phyloP scores from a whole-genome alignment of 2,888 invertebrate genomes.

The Lasioglossum vierecki region DNA sequence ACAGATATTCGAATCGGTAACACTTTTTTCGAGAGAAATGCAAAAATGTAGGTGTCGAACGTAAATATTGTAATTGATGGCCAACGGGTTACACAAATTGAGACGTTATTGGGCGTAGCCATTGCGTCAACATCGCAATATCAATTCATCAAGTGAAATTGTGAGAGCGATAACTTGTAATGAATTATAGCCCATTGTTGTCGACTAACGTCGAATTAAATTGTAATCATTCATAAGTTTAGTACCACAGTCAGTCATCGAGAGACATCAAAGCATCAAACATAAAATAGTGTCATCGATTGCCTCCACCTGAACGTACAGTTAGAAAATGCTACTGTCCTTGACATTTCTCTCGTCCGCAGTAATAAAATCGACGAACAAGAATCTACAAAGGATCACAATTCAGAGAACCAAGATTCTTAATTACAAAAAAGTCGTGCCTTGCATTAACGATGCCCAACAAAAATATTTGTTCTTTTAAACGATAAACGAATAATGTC shows the following conservation, averaged over 20 bases:
- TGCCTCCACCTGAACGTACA: neutral
- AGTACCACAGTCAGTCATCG: neutral
- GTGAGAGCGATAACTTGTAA: neutral
- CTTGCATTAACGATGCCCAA: too few relatives aligned
- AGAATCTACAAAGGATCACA: neutral
- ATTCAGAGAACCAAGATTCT: neutral
- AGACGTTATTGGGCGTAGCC: neutral
- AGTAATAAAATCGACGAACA: neutral
- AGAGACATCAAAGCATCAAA: neutral
- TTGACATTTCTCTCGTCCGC: neutral
- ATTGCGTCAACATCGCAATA: neutral
- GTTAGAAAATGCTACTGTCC: neutral
- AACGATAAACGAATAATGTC: neutral
- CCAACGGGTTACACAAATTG: neutral
- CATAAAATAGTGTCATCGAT: neutral
- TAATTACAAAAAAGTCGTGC: too few relatives aligned
- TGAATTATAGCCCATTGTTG: neutral
- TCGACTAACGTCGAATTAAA: constrained; percentile 3
- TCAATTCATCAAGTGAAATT: neutral
- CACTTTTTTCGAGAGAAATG: neutral
- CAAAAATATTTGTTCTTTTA: neutral
- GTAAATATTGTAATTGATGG: neutral
- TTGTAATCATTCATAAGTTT: neutral
- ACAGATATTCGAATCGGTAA: neutral
- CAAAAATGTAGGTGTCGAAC: neutral